Evolutionary conservation across 1,140 invertebrate species (phyloP).

Genomic region (Drosophila eugracilis): DNA sequence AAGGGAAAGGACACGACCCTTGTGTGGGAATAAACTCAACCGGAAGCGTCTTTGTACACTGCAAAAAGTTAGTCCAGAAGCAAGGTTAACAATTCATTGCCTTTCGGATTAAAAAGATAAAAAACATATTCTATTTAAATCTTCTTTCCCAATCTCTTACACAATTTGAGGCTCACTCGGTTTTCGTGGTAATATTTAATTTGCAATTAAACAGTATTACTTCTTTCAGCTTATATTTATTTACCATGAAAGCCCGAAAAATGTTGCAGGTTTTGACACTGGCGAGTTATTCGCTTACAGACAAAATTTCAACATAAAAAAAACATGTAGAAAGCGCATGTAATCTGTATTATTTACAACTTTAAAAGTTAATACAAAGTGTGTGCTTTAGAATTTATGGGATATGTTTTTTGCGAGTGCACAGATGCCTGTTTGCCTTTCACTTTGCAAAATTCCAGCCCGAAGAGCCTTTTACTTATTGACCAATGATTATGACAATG

Average conservation of each 20-base stretch:
- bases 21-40: slow-evolving; percentile 17
- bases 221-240: background rate
- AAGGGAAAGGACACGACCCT: slow-evolving; percentile 33
- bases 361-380: background rate
- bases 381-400: slow-evolving; percentile 23
- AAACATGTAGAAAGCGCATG: background rate
- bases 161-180: background rate
- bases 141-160: too few relatives aligned
- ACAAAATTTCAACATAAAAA: background rate
- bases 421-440: slow-evolving; percentile 50
- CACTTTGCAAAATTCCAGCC: slow-evolving; percentile 60
- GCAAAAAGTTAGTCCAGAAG: background rate
- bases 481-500: slow-evolving; percentile 68
- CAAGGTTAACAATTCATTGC: too few relatives aligned
- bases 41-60: slow-evolving; percentile 20
- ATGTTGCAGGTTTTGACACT: background rate
- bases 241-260: background rate
- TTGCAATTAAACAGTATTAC: background rate
- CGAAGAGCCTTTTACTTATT: slow-evolving; percentile 49
- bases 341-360: background rate
- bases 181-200: background rate
- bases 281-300: background rate
- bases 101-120: too few relatives aligned
- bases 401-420: slow-evolving; percentile 15
- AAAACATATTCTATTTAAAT: too few relatives aligned